Evolutionary conservation across 2,888 invertebrate species (phyloP), one percentile per base, ranked within the genome.

Genomic region (Aphodius sticticus): DNA sequence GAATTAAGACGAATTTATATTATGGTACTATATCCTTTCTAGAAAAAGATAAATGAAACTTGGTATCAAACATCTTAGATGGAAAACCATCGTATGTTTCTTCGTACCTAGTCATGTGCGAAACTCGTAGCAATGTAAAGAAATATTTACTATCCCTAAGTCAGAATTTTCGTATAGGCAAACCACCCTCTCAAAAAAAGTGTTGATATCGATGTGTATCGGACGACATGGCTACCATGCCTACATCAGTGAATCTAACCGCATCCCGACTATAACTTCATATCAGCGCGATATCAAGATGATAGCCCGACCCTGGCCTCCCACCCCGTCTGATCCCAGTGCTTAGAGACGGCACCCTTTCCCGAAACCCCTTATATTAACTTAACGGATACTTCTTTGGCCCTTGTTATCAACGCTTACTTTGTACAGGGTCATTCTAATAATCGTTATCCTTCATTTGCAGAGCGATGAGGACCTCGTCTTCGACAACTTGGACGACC

Each of bases 381-480:
- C 53, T 53, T 53, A 53, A 53, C 9, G 53, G 53, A 53, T 53
- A 53, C 53, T 53, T 53, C 53, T 53, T 26, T 53, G 53, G 9
- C 53, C 53, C 53, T 53, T 53, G 53, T 53, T 53, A 53, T 53
- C 53, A 53, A 53, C 53, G 53, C 53, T 53, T 53, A 12, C 53
- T 53, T 53, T 53, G 12, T 53, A 53, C 53, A 53, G 12, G 53
- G 53, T 9, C 53, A 53, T 53, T 53, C 7, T 53, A 53, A 53
- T 53, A 53, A 53, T 53, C 53, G 12, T 53, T 53, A 12, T 12
- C 9, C 53, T 76, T 69, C 69, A 37, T 77, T 69, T 69, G 26
- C 87, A 90, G 90, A 84, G 85, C 81, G 88, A 90, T 82, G 85
- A 87, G 69, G 90, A 90, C 83, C 83, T 90, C 85, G 87, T 89